These are phyloP conservation scores for Ramphastos sulfuratus DNA, from an alignment of 2,113 vertebrate species.

Conservation along the genomic window DNA sequence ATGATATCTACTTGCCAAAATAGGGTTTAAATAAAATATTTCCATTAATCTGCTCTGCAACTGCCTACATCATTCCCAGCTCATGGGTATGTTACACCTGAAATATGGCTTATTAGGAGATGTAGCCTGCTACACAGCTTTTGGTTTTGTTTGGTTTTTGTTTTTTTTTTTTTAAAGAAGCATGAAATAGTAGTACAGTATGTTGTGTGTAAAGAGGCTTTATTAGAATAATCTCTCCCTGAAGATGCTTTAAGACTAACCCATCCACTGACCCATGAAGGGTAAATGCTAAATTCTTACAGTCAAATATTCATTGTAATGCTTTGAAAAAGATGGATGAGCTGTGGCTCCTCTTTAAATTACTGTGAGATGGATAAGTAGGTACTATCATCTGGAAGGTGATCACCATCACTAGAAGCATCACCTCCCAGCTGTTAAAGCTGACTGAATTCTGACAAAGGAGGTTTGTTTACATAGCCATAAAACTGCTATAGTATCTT, in stretches of 20 bases:
- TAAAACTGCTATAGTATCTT: constrained; percentile 17
- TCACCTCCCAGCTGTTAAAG: constrained; percentile 51
- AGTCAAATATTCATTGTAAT: constrained; percentile 71
- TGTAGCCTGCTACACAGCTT: background rate
- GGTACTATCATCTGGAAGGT: constrained; percentile 61
- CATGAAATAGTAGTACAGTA: constrained; percentile 51
- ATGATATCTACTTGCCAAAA: background rate
- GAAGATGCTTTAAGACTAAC: constrained; percentile 77
- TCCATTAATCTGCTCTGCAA: background rate
- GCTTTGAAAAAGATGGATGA: constrained; percentile 71
- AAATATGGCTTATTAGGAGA: constrained; percentile 51
- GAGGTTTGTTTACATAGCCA: constrained; percentile 43
- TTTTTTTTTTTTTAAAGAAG: constrained; percentile 9
- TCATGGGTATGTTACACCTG: constrained; percentile 17
- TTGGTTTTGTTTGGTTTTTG: background rate
- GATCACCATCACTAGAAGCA: constrained; percentile 49
- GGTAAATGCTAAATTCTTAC: constrained; percentile 76
- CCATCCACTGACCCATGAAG: constrained; percentile 76
- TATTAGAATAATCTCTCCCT: constrained; percentile 77
- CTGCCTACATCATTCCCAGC: constrained; percentile 11
- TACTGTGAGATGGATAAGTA: constrained; percentile 62
- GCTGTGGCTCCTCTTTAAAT: constrained; percentile 66
- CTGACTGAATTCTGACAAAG: constrained; percentile 53
- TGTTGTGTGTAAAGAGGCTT: constrained; percentile 56
- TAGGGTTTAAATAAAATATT: constrained; percentile 24